These are phyloP conservation scores for Plutella xylostella DNA, from an alignment of 2,888 invertebrate genomes.

Conservation along the genomic window DNA sequence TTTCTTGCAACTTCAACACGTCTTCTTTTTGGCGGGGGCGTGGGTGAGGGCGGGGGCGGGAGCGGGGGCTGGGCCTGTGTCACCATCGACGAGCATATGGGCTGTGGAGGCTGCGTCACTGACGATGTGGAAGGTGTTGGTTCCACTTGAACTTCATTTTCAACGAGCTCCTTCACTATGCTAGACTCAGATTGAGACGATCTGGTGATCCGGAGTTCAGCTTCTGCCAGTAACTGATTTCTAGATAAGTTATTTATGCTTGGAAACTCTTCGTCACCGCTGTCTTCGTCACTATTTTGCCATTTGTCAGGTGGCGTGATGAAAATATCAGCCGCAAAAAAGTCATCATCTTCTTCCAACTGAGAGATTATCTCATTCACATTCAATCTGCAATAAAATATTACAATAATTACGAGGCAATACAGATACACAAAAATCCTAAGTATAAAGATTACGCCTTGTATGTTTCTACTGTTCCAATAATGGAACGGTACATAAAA, in stretches of 20 bases:
- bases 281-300: conserved; percentile 13
- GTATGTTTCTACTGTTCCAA: too few species aligned
- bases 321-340: conserved; percentile 12
- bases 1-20: conserved; percentile 8
- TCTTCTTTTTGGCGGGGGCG: conserved; percentile 8
- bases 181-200: conserved; percentile 8
- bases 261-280: too few species aligned
- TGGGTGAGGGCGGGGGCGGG: too few species aligned
- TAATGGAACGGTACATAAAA: too few species aligned
- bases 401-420: too few species aligned
- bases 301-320: conserved; percentile 14
- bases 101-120: too few species aligned
- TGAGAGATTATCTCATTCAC: conserved; percentile 13
- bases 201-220: conserved; percentile 13
- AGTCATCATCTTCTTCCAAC: conserved; percentile 11
- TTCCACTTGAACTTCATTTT: conserved; percentile 9
- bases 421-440: too few species aligned
- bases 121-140: too few species aligned
- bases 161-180: conserved; percentile 10
- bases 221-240: conserved; percentile 14
- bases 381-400: conserved; percentile 13
- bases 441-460: too few species aligned
- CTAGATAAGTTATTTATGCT: too few species aligned
- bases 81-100: too few species aligned
- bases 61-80: too few species aligned